These are phyloP conservation scores for Dicyrtoma fusca DNA, from an alignment of 2,888 invertebrate species.

Conservation along the genomic window DNA sequence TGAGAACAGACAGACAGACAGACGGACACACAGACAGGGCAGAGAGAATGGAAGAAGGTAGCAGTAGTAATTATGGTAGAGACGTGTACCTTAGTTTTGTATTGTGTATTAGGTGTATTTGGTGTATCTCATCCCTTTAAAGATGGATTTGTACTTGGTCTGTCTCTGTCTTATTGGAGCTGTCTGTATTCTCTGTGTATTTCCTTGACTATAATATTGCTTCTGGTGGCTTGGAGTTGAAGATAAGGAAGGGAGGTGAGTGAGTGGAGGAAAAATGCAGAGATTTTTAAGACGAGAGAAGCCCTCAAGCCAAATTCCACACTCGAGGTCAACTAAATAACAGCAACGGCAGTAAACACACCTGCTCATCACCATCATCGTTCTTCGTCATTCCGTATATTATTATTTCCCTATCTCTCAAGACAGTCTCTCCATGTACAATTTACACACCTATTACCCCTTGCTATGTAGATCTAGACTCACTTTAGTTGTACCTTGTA, in stretches of 20 bases:
- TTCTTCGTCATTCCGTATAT: background rate
- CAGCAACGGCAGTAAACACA: slow-evolving; percentile 7
- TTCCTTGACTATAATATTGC: too few relatives aligned
- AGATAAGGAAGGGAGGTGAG: background rate
- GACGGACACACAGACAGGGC: background rate
- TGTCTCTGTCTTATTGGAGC: background rate
- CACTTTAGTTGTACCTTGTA: background rate
- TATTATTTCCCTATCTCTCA: slow-evolving; percentile 3
- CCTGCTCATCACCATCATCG: slow-evolving; percentile 26
- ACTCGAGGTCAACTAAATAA: slow-evolving; percentile 38
- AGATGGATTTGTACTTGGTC: background rate
- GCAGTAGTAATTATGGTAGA: background rate
- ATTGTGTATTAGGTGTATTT: too few relatives aligned
- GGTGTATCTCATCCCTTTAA: background rate
- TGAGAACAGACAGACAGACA: background rate
- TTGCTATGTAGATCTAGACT: background rate
- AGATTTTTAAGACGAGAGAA: slow-evolving; percentile 17
- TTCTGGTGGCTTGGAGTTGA: background rate
- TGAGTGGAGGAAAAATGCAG: background rate
- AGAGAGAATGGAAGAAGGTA: background rate
- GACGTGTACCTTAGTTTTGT: too few relatives aligned
- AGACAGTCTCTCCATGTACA: background rate
- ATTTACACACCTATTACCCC: background rate
- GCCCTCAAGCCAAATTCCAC: slow-evolving; percentile 34
- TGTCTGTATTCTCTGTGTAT: too few relatives aligned